A percentile compares a stretch with the other conserved stretches of the same genome.
Evolutionary conservation across 2,888 invertebrate species (phyloP).

Genomic region (Ophraella communa): DNA sequence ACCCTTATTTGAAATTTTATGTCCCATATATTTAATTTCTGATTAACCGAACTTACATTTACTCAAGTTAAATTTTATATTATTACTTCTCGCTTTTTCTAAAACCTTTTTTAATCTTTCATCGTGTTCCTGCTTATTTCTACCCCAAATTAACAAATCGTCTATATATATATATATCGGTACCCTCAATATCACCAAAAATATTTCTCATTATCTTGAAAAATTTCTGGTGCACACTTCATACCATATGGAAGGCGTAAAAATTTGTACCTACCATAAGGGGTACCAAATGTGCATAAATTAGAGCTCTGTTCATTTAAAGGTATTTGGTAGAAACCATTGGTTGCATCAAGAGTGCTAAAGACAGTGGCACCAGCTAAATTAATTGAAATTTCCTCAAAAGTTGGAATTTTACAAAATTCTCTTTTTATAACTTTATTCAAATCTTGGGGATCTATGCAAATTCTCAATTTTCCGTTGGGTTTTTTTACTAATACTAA

Average conservation of each 20-base stretch:
- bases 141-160: conserved; percentile 44
- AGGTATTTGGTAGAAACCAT: too few species aligned
- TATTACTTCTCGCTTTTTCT: conserved; percentile 24
- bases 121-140: conserved; percentile 40
- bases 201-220: conserved; percentile 5
- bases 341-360: too few species aligned
- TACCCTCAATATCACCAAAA: conserved; percentile 10
- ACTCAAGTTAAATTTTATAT: neutral
- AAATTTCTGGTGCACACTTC: conserved; percentile 9
- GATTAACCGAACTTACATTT: too few species aligned
- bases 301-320: too few species aligned
- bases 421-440: conserved; percentile 32
- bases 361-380: too few species aligned
- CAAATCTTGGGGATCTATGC: too few species aligned
- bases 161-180: conserved; percentile 39
- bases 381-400: too few species aligned
- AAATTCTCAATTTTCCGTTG: too few species aligned
- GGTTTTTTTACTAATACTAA: too few species aligned
- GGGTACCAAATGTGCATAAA: too few species aligned
- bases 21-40: conserved; percentile 32
- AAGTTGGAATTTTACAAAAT: conserved; percentile 32
- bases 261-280: too few species aligned
- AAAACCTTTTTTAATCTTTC: conserved; percentile 34
- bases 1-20: conserved; percentile 32
- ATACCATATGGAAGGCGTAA: conserved; percentile 35